phyloP scores from a whole-genome alignment of 2,113 vertebrate species.

The Hypocryptadius cinnamomeus region DNA sequence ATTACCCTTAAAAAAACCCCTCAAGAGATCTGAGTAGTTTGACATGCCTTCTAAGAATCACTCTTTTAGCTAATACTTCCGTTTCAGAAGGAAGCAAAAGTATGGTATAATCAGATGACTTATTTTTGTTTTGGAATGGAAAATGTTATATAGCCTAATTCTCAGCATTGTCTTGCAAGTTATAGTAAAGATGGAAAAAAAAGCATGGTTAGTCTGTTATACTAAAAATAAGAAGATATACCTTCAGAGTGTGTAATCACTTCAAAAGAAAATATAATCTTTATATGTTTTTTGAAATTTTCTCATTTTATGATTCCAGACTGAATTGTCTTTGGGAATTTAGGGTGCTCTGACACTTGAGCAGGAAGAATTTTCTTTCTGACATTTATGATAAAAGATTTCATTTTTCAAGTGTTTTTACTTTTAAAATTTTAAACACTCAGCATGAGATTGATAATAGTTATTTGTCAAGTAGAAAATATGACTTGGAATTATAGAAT shows the following conservation, averaged over 20 bases:
- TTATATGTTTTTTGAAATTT: constrained; percentile 38
- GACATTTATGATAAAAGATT: constrained; percentile 48
- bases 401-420: constrained; percentile 63
- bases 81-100: background rate
- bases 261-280: constrained; percentile 8
- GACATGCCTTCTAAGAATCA: background rate
- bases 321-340: constrained; percentile 37
- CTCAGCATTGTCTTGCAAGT: background rate
- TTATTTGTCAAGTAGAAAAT: constrained; percentile 60
- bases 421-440: constrained; percentile 62
- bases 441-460: constrained; percentile 47
- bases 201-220: background rate
- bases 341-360: background rate
- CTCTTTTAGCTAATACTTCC: background rate
- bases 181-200: background rate
- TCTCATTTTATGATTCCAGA: constrained; percentile 41
- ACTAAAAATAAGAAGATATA: background rate
- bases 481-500: constrained; percentile 52
- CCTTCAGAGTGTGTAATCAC: background rate
- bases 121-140: background rate
- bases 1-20: background rate
- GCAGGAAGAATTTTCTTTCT: constrained; percentile 24
- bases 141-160: background rate
- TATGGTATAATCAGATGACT: background rate
- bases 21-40: background rate